phyloP scores from a whole-genome alignment of 2,797 vertebrate species.

The Lithobates pipiens region DNA sequence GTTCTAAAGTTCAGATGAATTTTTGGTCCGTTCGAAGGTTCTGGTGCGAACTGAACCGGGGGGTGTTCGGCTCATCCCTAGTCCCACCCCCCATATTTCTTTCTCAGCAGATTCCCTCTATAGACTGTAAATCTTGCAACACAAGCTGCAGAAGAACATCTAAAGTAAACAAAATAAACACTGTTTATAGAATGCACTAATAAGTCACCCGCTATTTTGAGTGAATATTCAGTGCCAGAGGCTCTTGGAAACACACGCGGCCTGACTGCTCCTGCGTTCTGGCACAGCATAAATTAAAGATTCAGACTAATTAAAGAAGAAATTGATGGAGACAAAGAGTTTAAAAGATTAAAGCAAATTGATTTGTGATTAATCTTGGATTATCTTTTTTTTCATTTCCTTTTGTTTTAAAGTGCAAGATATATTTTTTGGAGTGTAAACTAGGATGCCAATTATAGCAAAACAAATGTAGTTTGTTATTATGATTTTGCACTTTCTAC shows the following conservation, averaged over 20 bases:
- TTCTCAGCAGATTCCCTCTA: neutral
- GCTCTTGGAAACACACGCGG: neutral
- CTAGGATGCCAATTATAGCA: neutral
- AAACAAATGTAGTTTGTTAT: neutral
- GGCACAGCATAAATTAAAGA: conserved; percentile 26
- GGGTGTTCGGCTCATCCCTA: too few species aligned
- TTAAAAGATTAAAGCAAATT: conserved; percentile 41
- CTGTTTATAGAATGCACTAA: conserved; percentile 29
- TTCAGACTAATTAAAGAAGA: conserved; percentile 48
- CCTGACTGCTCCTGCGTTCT: conserved; percentile 11
- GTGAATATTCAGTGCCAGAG: conserved; percentile 4
- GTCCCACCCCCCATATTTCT: neutral
- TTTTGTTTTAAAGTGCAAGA: conserved; percentile 9
- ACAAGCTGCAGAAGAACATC: neutral
- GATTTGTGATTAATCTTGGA: conserved; percentile 2
- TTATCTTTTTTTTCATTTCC: conserved; percentile 43
- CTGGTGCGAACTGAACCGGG: too few species aligned
- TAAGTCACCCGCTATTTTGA: neutral
- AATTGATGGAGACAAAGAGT: conserved; percentile 12
- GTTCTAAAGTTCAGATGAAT: too few species aligned
- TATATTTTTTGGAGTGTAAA: neutral
- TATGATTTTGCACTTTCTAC: too few species aligned
- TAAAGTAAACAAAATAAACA: conserved; percentile 6
- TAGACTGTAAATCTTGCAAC: neutral
- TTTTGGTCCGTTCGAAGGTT: too few species aligned